phyloP scores from a whole-genome alignment of 2,888 invertebrate genomes.

The Caenorhabditis sulstoni region DNA sequence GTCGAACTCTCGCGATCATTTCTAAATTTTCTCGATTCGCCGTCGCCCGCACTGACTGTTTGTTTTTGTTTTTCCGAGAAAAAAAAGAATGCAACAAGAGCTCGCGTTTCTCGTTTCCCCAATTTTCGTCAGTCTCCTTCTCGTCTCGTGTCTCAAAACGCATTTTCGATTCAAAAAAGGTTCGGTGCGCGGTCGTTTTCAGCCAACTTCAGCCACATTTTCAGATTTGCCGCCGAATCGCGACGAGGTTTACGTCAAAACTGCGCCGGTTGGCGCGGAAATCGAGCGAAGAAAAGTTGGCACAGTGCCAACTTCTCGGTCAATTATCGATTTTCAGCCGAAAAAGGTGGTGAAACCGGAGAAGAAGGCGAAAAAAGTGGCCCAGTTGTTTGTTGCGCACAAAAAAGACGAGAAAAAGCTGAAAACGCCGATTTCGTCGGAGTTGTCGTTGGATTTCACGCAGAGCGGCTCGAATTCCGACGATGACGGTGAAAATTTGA shows the following conservation, averaged over 20 bases:
- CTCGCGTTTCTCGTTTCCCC: slow-evolving; percentile 23
- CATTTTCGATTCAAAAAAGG: slow-evolving; percentile 26
- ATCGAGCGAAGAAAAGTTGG: not conserved
- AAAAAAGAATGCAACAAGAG: slow-evolving; percentile 33
- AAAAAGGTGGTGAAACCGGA: slow-evolving; percentile 27
- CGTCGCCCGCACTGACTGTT: too few relatives aligned
- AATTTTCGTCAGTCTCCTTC: slow-evolving; percentile 25
- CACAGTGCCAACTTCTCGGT: not conserved
- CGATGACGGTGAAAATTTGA: slow-evolving; percentile 9
- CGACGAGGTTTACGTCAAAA: slow-evolving; percentile 8
- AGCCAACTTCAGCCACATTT: too few relatives aligned
- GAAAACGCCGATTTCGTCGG: slow-evolving; percentile 21
- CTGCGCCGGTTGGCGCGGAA: not conserved
- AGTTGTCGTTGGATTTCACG: slow-evolving; percentile 29
- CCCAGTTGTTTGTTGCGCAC: slow-evolving; percentile 35
- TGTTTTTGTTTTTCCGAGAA: too few relatives aligned
- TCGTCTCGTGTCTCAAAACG: slow-evolving; percentile 37
- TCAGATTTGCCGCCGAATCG: not conserved
- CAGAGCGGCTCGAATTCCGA: slow-evolving; percentile 21
- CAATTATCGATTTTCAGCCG: slow-evolving; percentile 3
- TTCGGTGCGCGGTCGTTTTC: slow-evolving; percentile 18
- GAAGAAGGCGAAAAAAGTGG: slow-evolving; percentile 4
- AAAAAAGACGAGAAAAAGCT: slow-evolving; percentile 32
- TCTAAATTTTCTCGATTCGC: not conserved
- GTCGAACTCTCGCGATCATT: not conserved